Conservation (phyloP, 2,888 invertebrate species). For the Iselma pallidipennis region DNA sequence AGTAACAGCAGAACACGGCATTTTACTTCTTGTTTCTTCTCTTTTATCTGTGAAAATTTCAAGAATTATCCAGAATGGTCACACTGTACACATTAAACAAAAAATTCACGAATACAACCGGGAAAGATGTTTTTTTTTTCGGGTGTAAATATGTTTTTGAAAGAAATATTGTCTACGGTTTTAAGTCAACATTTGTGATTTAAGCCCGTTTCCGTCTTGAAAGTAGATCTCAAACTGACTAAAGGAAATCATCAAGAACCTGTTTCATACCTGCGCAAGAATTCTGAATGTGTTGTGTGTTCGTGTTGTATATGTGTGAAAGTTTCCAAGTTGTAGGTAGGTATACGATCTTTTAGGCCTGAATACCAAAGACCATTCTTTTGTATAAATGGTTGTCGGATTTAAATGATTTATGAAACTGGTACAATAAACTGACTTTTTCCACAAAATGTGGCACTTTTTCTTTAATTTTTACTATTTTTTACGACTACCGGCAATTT, state of each 20-base stretch:
- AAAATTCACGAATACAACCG: background rate
- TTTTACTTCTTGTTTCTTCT: slow-evolving; percentile 54
- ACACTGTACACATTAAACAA: slow-evolving; percentile 9
- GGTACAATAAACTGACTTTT: no score
- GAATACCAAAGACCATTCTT: background rate
- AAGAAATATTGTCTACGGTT: background rate
- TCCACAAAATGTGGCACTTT: no score
- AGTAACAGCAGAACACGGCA: slow-evolving; percentile 95
- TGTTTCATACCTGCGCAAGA: slow-evolving; percentile 38
- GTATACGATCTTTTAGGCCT: no score
- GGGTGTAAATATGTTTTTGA: slow-evolving; percentile 2
- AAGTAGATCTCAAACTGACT: slow-evolving; percentile 19
- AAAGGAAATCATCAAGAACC: slow-evolving; percentile 34
- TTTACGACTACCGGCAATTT: no score
- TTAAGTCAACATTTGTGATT: background rate
- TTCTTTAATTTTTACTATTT: no score
- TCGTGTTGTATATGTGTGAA: no score
- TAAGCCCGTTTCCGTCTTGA: background rate
- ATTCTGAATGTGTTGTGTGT: no score
- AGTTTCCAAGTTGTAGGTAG: slow-evolving; percentile 19
- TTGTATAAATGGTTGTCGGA: background rate
- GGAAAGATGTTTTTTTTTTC: slow-evolving; percentile 5
- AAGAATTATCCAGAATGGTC: background rate
- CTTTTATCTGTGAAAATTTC: background rate
- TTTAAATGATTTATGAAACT: no score